phyloP scores from a whole-genome alignment of 2,113 vertebrate genomes.

The Ploceus nigricollis region DNA sequence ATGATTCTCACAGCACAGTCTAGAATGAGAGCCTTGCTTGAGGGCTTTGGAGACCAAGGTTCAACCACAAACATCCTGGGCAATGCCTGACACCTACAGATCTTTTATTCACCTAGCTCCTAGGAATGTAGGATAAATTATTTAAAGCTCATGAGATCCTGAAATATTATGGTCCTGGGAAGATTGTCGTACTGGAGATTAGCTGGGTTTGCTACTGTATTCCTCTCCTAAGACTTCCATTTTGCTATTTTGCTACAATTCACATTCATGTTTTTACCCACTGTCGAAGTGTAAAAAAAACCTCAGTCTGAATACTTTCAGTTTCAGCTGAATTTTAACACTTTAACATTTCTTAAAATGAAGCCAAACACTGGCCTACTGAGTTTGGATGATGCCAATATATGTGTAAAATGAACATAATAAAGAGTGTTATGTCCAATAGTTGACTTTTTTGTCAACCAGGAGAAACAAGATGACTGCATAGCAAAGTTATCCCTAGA shows the following conservation, averaged over 20 bases:
- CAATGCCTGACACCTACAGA: not conserved
- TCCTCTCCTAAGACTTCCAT: not conserved
- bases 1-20: not conserved
- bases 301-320: conserved; percentile 4
- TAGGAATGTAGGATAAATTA: not conserved
- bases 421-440: not conserved
- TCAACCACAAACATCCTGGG: not conserved
- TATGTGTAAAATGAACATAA: not conserved
- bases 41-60: not conserved
- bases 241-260: not conserved
- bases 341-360: not conserved
- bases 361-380: not conserved
- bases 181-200: not conserved
- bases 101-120: not conserved
- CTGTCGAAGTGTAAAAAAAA: not conserved
- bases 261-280: not conserved
- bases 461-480: not conserved
- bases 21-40: not conserved
- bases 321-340: conserved; percentile 29
- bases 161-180: not conserved
- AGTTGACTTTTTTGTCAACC: not conserved
- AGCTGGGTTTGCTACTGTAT: not conserved
- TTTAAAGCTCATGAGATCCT: not conserved
- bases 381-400: not conserved
- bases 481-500: not conserved